Percentiles rank a stretch among this genome's conserved stretches.
Evolutionary conservation across 2,797 vertebrate genomes (phyloP).

Genomic region (Phyllotis vaccarum): DNA sequence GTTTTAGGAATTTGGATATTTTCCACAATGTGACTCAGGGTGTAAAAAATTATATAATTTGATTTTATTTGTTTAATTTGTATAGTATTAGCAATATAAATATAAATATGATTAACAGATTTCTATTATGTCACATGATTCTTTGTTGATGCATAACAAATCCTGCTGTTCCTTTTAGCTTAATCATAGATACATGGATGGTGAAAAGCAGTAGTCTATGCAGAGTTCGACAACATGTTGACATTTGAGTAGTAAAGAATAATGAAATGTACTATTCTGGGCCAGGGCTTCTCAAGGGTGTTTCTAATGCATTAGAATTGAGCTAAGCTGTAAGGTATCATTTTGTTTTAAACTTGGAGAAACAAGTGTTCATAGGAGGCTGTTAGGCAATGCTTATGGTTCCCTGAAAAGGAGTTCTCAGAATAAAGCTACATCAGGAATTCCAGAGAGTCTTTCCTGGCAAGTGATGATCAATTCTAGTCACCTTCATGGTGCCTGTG

Average conservation of each 20-base stretch:
- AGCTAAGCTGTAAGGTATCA: not conserved
- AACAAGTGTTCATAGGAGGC: not conserved
- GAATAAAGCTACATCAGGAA: not conserved
- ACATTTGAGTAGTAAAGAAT: not conserved
- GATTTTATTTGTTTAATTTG: not conserved
- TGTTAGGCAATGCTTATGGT: not conserved
- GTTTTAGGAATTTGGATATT: not conserved
- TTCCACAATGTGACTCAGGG: not conserved
- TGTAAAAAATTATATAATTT: not conserved
- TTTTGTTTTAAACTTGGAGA: not conserved
- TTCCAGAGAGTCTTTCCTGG: accelerated
- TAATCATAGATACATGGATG: not conserved
- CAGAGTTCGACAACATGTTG: not conserved
- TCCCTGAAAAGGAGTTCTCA: not conserved
- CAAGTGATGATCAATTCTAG: not conserved
- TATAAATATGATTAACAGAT: not conserved
- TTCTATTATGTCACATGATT: not conserved
- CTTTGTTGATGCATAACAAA: not conserved
- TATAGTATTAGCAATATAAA: not conserved
- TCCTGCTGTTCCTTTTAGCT: not conserved
- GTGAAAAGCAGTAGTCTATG: not conserved
- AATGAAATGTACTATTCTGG: not conserved
- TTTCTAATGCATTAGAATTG: not conserved
- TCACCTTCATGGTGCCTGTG: not conserved
- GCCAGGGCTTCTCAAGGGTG: not conserved